phyloP scores from a whole-genome alignment of 2,888 invertebrate genomes.

The Drosophila formosana region DNA sequence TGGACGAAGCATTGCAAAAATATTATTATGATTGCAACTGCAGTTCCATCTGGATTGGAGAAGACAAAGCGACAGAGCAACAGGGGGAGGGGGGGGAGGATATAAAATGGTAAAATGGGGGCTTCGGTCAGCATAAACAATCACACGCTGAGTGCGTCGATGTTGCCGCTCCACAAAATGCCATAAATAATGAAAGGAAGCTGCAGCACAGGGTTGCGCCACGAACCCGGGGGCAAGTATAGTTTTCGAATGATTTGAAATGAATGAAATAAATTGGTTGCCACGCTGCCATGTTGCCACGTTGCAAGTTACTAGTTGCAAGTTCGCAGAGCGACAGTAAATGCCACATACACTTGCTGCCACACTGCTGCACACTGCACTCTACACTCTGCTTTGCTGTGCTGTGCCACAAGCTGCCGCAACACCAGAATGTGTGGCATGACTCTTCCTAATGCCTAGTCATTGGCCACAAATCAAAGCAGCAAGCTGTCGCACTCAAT shows the following conservation, averaged over 20 bases:
- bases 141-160: conserved; percentile 69
- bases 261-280: conserved; percentile 66
- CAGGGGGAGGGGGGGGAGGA: background rate
- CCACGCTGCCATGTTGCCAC: conserved; percentile 21
- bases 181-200: conserved; percentile 67
- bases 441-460: conserved; percentile 19
- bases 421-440: conserved; percentile 23
- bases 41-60: conserved; percentile 22
- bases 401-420: conserved; percentile 19
- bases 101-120: background rate
- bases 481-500: conserved; percentile 3
- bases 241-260: conserved; percentile 63
- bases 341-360: conserved; percentile 46
- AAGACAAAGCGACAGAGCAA: background rate
- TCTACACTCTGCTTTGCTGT: background rate
- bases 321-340: conserved; percentile 29
- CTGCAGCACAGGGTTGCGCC: conserved; percentile 24
- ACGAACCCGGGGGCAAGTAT: conserved; percentile 18
- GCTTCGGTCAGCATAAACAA: conserved; percentile 62
- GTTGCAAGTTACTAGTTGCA: conserved; percentile 14
- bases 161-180: conserved; percentile 53
- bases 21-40: conserved; percentile 69
- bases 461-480: conserved; percentile 24
- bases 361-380: conserved; percentile 7
- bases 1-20: conserved; percentile 61